Conservation (phyloP, 1,140 invertebrate species). For the Popillia japonica region DNA sequence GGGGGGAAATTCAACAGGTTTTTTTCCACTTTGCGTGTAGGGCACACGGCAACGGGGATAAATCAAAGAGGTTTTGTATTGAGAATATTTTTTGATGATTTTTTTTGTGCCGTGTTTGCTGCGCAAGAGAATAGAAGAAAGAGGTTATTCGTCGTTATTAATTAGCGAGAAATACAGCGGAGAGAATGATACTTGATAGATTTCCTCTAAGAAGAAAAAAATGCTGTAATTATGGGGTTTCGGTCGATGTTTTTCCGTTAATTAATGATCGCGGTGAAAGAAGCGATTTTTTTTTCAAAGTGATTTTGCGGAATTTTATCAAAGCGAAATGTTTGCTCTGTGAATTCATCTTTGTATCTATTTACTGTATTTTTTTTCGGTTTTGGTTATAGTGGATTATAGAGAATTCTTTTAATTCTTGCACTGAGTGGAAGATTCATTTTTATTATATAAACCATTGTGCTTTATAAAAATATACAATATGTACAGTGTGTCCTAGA, state of each 20-base stretch:
- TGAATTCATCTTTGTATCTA: too few species aligned
- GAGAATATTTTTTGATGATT: conserved; percentile 33
- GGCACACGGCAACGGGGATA: background rate
- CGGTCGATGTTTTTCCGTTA: conserved; percentile 23
- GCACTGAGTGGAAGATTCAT: too few species aligned
- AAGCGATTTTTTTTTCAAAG: too few species aligned
- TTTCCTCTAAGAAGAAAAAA: conserved; percentile 1
- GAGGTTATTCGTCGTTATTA: conserved; percentile 27
- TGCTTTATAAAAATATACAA: too few species aligned
- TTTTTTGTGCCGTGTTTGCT: conserved; percentile 10
- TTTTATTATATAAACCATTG: too few species aligned
- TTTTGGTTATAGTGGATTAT: too few species aligned
- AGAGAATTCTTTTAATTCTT: too few species aligned
- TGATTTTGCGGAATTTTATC: too few species aligned
- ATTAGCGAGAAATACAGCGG: conserved; percentile 16
- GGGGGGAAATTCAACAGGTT: conserved; percentile 28
- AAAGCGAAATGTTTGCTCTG: too few species aligned
- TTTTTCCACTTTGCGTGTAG: background rate
- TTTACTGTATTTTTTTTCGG: too few species aligned
- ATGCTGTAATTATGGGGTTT: background rate
- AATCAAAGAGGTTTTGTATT: conserved; percentile 34
- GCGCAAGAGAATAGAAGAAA: conserved; percentile 9
- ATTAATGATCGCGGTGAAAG: background rate
- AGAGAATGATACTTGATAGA: conserved; percentile 27
- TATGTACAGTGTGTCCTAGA: too few species aligned